Evolutionary conservation across 2,113 vertebrate genomes (phyloP).

Genomic region (Arizona elegans): DNA sequence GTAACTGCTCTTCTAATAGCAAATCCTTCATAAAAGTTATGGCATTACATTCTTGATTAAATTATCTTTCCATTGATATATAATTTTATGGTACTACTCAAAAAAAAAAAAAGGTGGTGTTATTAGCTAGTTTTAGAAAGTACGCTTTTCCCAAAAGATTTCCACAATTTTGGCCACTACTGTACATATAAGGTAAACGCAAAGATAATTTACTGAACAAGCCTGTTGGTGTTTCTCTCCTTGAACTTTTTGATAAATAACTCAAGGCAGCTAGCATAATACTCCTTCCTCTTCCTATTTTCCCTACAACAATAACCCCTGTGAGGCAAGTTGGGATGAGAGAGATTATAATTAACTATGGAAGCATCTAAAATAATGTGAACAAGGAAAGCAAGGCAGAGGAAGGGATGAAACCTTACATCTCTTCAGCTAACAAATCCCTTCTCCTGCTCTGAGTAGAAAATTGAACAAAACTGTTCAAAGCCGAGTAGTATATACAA

Average conservation of each 20-base stretch:
- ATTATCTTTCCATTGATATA: too few relatives aligned
- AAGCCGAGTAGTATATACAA: neutral
- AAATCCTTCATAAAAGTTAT: too few relatives aligned
- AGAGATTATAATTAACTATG: neutral
- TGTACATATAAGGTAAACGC: too few relatives aligned
- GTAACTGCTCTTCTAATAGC: too few relatives aligned
- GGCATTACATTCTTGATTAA: too few relatives aligned
- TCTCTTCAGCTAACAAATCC: neutral
- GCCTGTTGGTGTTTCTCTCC: neutral
- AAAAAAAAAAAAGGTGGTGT: too few relatives aligned
- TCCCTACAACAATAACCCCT: neutral
- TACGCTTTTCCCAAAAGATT: too few relatives aligned
- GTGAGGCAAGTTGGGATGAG: neutral
- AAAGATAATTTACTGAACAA: neutral
- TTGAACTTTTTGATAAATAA: neutral
- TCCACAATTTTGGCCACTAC: too few relatives aligned
- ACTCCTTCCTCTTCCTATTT: neutral
- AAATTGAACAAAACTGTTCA: neutral
- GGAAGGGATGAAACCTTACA: neutral
- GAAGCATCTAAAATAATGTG: neutral
- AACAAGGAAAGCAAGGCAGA: neutral
- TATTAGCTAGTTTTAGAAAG: too few relatives aligned
- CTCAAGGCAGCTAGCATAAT: neutral
- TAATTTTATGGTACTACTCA: too few relatives aligned
- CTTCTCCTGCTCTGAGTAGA: neutral